These are phyloP conservation scores for Diaprepes abbreviatus DNA, from an alignment of 2,888 invertebrate species.

Conservation along the genomic window DNA sequence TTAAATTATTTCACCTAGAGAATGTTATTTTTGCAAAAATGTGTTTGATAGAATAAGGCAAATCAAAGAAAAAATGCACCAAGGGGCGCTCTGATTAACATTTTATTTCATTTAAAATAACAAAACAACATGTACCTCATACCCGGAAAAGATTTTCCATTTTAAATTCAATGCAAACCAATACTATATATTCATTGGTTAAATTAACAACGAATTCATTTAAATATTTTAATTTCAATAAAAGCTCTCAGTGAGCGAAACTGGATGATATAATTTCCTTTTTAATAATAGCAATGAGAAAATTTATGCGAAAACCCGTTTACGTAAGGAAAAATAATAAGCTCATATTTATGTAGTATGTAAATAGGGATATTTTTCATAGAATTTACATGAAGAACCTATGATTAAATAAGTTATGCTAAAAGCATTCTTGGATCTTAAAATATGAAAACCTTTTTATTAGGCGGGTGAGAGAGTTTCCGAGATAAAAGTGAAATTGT, in stretches of 20 bases:
- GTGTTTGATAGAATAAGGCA: too few species aligned
- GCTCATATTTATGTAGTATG: constrained; percentile 56
- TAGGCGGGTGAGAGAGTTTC: constrained; percentile 20
- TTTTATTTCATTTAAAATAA: too few species aligned
- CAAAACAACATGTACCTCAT: too few species aligned
- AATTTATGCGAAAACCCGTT: constrained; percentile 38
- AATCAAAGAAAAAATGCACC: too few species aligned
- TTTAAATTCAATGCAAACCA: not conserved
- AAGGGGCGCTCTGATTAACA: too few species aligned
- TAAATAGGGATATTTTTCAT: constrained; percentile 57
- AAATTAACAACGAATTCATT: constrained; percentile 36
- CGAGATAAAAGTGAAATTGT: constrained; percentile 29
- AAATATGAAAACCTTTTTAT: constrained; percentile 47
- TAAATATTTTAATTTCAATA: constrained; percentile 45
- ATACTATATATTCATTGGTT: constrained; percentile 10
- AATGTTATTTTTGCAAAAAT: too few species aligned
- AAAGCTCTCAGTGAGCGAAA: constrained; percentile 30
- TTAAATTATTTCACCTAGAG: too few species aligned
- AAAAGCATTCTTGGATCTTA: constrained; percentile 45
- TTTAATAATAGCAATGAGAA: constrained; percentile 30
- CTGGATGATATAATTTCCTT: constrained; percentile 30
- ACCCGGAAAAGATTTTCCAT: not conserved
- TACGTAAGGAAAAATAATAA: constrained; percentile 52
- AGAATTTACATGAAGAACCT: constrained; percentile 54
- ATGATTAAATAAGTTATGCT: constrained; percentile 52